Evolutionary conservation across 2,888 invertebrate species (phyloP).

Genomic region (Liodrosophila aerea): DNA sequence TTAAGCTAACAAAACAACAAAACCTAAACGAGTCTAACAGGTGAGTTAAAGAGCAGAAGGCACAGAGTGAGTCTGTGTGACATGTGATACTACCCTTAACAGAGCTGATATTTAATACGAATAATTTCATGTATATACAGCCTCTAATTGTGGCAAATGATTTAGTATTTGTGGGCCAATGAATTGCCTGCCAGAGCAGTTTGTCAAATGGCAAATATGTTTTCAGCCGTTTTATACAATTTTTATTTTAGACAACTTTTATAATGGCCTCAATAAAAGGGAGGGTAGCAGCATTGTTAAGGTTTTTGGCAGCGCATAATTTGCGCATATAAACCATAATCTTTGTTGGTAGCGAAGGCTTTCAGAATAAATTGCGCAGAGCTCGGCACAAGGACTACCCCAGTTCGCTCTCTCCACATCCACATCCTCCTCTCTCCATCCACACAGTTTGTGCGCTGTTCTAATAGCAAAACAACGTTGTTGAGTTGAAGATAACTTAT

Average conservation of each 20-base stretch:
- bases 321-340: slow-evolving; percentile 73
- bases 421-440: background rate
- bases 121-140: slow-evolving; percentile 35
- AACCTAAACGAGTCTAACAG: background rate
- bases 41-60: background rate
- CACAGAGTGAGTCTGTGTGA: too few species aligned
- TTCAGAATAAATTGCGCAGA: slow-evolving; percentile 66
- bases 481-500: slow-evolving; percentile 72
- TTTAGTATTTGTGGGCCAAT: slow-evolving; percentile 53
- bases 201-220: slow-evolving; percentile 63
- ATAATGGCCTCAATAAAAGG: slow-evolving; percentile 43
- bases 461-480: slow-evolving; percentile 50
- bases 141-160: slow-evolving; percentile 69
- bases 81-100: background rate
- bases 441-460: slow-evolving; percentile 1
- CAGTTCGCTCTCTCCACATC: background rate
- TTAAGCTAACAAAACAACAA: too few species aligned
- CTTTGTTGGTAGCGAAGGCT: slow-evolving; percentile 57
- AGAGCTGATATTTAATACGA: background rate
- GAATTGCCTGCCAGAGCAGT: slow-evolving; percentile 19
- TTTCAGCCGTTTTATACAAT: slow-evolving; percentile 42
- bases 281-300: slow-evolving; percentile 12
- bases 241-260: slow-evolving; percentile 31
- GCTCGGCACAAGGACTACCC: slow-evolving; percentile 25
- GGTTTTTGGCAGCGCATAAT: slow-evolving; percentile 58